These are phyloP conservation scores for Tringa solitaria DNA, from an alignment of 2,113 vertebrate genomes.

Conservation along the genomic window DNA sequence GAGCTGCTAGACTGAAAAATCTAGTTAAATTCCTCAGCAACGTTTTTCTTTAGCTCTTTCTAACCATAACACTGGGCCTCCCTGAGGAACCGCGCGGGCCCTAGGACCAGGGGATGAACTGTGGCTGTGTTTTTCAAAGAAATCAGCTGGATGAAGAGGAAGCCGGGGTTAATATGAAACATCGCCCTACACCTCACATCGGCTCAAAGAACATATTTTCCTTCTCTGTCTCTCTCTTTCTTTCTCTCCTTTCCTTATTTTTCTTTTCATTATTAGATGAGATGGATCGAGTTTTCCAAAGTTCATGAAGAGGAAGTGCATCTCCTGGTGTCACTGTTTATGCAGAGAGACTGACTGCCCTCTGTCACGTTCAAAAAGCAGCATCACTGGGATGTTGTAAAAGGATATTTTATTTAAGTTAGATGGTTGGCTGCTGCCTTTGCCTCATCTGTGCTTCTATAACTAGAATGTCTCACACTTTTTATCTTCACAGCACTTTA, in stretches of 20 bases:
- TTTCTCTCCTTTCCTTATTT: background rate
- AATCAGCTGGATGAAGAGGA: conserved; percentile 25
- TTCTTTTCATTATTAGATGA: background rate
- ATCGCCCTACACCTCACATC: background rate
- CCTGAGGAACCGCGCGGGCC: background rate
- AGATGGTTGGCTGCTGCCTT: background rate
- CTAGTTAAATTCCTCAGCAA: background rate
- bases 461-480: background rate
- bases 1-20: background rate
- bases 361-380: background rate
- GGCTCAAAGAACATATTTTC: background rate
- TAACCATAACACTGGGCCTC: background rate
- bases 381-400: background rate
- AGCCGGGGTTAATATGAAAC: conserved; percentile 33
- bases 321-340: background rate
- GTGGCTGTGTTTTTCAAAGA: conserved; percentile 16
- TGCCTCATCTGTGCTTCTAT: background rate
- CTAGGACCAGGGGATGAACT: background rate
- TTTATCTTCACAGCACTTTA: background rate
- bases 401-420: background rate
- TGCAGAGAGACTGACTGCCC: background rate
- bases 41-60: background rate
- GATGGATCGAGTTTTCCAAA: background rate
- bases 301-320: background rate
- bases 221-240: background rate